Conservation (phyloP, 1,140 invertebrate genomes). For the Holotrichia oblita region DNA sequence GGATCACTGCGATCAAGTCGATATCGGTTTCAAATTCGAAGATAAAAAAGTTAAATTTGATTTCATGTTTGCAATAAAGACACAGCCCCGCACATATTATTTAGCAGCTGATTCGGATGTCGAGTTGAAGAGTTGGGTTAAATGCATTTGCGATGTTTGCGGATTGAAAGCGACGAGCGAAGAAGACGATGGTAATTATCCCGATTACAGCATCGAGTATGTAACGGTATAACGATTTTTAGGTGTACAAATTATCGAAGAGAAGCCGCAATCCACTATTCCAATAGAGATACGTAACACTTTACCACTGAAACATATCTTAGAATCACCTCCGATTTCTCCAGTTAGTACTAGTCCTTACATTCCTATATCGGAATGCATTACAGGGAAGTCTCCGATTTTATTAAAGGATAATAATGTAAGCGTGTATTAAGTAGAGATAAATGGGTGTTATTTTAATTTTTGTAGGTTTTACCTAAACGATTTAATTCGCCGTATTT, state of each 20-base stretch:
- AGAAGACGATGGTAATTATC: conserved; percentile 65
- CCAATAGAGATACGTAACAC: conserved; percentile 28
- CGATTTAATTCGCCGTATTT: conserved; percentile 42
- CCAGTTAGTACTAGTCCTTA: conserved; percentile 68
- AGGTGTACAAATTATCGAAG: conserved; percentile 38
- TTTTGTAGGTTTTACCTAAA: conserved; percentile 51
- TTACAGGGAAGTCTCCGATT: conserved; percentile 73
- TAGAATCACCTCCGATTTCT: conserved; percentile 55
- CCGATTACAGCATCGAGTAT: not conserved
- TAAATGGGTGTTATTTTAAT: not conserved
- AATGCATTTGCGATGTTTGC: conserved; percentile 92
- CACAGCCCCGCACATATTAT: conserved; percentile 88
- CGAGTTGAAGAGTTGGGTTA: conserved; percentile 96
- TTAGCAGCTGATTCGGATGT: conserved; percentile 88
- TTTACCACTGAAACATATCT: conserved; percentile 58
- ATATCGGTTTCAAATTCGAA: conserved; percentile 85
- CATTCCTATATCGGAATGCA: conserved; percentile 88
- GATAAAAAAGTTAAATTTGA: conserved; percentile 83
- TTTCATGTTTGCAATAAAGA: conserved; percentile 89
- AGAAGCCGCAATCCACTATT: conserved; percentile 3
- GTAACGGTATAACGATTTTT: not conserved
- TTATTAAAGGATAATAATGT: conserved; percentile 3
- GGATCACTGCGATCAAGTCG: conserved; percentile 95
- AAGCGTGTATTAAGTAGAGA: not conserved
- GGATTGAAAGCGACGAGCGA: conserved; percentile 84